These are phyloP conservation scores for Oreohelix idahoensis DNA, from an alignment of 1,140 invertebrate species.

Conservation along the genomic window DNA sequence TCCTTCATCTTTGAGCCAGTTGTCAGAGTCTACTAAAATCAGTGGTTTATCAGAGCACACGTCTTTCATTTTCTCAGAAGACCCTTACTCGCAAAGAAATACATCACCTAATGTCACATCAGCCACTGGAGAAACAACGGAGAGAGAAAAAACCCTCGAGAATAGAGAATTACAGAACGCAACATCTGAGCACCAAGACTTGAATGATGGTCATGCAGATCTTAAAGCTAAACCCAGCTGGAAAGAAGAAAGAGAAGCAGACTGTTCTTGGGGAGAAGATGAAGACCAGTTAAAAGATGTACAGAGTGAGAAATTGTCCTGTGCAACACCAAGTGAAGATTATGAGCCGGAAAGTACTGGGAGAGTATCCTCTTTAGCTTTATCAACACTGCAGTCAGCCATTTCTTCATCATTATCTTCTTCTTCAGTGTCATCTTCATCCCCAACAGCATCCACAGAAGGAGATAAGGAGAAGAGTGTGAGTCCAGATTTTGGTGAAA, in stretches of 20 bases:
- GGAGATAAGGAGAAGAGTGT: not conserved
- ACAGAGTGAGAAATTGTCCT: not conserved
- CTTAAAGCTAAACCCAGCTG: not conserved
- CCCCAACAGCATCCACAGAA: not conserved
- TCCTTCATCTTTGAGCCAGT: not conserved
- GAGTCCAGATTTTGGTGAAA: conserved; percentile 10
- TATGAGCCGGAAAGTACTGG: no score
- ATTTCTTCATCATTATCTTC: not conserved
- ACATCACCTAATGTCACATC: not conserved
- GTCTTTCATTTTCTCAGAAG: not conserved
- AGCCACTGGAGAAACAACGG: not conserved
- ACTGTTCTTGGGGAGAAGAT: not conserved
- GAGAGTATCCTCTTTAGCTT: not conserved
- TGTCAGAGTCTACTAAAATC: not conserved
- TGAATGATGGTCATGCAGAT: not conserved
- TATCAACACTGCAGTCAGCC: not conserved
- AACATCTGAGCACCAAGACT: not conserved
- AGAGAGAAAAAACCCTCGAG: not conserved
- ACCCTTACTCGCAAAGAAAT: no score
- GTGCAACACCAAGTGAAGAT: not conserved
- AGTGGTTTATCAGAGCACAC: not conserved
- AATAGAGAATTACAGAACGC: not conserved
- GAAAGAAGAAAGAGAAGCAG: not conserved
- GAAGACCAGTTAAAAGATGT: not conserved
- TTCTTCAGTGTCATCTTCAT: not conserved